A percentile compares a stretch with the other conserved stretches of the same genome.
These are phyloP conservation scores for Diarsia dahlii DNA, from an alignment of 2,888 invertebrate species.

Conservation along the genomic window DNA sequence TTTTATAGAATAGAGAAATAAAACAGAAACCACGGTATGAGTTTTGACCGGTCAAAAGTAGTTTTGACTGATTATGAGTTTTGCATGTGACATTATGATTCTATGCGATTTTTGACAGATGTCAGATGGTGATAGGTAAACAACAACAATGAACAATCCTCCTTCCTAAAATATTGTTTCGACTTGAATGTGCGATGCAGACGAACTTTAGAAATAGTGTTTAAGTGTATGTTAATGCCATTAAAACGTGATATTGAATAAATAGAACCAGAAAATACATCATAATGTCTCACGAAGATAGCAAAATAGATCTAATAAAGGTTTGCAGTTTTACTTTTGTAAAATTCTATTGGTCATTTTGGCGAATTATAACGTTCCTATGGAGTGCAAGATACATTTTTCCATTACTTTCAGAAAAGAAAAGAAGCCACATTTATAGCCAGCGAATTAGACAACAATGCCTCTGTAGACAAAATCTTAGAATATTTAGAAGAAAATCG, in stretches of 20 bases:
- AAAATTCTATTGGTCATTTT: background rate
- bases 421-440: slow-evolving; percentile 69
- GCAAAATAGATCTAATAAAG: slow-evolving; percentile 55
- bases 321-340: slow-evolving; percentile 36
- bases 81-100: too few species aligned
- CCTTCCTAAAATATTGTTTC: too few species aligned
- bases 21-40: too few species aligned
- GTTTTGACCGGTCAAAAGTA: too few species aligned
- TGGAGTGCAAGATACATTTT: background rate
- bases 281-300: slow-evolving; percentile 56
- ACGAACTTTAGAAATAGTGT: background rate
- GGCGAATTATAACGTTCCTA: background rate
- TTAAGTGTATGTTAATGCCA: background rate
- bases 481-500: slow-evolving; percentile 70
- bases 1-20: too few species aligned
- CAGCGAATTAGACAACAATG: slow-evolving; percentile 76
- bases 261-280: background rate
- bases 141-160: slow-evolving; percentile 32
- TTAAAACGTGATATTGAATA: slow-evolving; percentile 1
- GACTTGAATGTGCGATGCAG: background rate
- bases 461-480: slow-evolving; percentile 76
- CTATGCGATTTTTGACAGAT: background rate
- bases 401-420: slow-evolving; percentile 63
- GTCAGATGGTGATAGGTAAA: slow-evolving; percentile 8
- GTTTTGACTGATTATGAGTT: too few species aligned